Conservation (phyloP, 2,797 vertebrate genomes). For the Leucoraja ocellata region DNA sequence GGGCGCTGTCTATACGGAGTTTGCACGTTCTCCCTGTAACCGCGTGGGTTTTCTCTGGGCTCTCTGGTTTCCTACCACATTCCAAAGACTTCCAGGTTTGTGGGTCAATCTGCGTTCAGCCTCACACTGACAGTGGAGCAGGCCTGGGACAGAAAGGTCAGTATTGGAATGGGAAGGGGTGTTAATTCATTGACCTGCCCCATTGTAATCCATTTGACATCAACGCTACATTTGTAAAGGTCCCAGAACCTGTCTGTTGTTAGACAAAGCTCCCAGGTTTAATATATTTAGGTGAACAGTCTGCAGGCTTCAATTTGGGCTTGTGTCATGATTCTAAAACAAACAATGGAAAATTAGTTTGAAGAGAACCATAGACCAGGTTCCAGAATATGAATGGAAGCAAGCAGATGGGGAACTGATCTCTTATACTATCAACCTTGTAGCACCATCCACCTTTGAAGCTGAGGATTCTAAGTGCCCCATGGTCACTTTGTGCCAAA, state of each 20-base stretch:
- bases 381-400: not conserved
- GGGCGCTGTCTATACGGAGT: too few relatives aligned
- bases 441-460: too few relatives aligned
- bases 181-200: conserved; percentile 8
- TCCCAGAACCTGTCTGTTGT: not conserved
- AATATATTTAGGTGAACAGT: not conserved
- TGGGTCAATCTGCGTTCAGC: too few relatives aligned
- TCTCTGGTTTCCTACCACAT: too few relatives aligned
- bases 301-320: not conserved
- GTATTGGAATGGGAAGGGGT: too few relatives aligned
- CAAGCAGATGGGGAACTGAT: not conserved
- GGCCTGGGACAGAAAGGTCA: too few relatives aligned
- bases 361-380: not conserved
- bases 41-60: too few relatives aligned
- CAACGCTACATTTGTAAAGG: not conserved
- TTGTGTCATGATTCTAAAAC: not conserved
- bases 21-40: too few relatives aligned
- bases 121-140: too few relatives aligned
- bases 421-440: not conserved
- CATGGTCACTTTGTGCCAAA: too few relatives aligned
- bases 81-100: too few relatives aligned
- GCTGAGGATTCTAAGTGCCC: too few relatives aligned
- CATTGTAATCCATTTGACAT: not conserved
- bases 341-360: not conserved
- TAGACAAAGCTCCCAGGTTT: not conserved